Evolutionary conservation across 1,140 invertebrate species (phyloP), one percentile per base, ranked within the genome.

Genomic region (Galleria mellonella): DNA sequence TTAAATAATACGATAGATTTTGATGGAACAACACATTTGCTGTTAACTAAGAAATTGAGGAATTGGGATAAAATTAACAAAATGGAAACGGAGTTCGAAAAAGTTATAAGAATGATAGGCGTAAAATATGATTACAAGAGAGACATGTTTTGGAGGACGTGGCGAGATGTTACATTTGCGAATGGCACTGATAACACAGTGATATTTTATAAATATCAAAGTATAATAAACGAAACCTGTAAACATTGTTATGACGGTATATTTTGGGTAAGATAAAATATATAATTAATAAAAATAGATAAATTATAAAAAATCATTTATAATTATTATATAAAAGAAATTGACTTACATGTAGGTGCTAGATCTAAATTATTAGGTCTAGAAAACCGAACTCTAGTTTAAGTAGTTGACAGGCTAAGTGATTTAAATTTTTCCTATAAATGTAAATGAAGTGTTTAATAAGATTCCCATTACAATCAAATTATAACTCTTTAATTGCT

Each of bases 81-180:
- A 5, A 47, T 72, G 7, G 72, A 75, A 47, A 45, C 39, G n/a
- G 55, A 58, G 27, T 72, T 68, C 27, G 49, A 47, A 42, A 41
- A 57, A n/a, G 32, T 67, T 9, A 36, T 75, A 4, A 33, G 35
- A 0, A 72, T 72, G 72, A 43, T 60, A 8, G 62, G 60, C 4
- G 48, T 66, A 0, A 62, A 59, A 41, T 71, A 65, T 55, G 43
- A 55, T 14, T 72, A 53, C 23, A 69, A 69, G 58, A 64, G 69
- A 32, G 62, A 54, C 38, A 44, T 57, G 12, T 49, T 55, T 15
- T 75, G 72, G 72, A 47, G 69, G 3, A 72, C 72, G 1, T 75
- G 69, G 72, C 40, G 72, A n/a, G 35, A 48, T 48, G 30, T 72
- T 5, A 37, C 33, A 32, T 35, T 53, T 47, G 15, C 44, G 14